These are phyloP conservation scores for Corvus moneduloides DNA, from an alignment of 2,113 vertebrate genomes.

Conservation along the genomic window DNA sequence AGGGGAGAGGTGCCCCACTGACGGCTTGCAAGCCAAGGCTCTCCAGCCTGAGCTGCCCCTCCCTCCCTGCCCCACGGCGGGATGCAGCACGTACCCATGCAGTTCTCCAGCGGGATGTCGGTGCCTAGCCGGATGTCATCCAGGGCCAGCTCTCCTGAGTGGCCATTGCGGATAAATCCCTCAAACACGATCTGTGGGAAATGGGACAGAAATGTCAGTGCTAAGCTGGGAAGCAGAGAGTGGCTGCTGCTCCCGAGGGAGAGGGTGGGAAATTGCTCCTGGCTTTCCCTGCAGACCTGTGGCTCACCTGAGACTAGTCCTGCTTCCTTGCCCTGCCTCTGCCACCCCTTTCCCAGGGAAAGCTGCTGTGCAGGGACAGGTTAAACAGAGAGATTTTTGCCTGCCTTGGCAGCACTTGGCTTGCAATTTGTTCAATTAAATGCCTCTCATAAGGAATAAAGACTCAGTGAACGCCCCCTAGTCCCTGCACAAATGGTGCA, in stretches of 20 bases:
- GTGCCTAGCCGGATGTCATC: conserved; percentile 93
- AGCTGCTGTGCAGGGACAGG: not conserved
- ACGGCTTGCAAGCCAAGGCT: not conserved
- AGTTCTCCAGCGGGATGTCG: conserved; percentile 86
- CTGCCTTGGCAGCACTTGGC: not conserved
- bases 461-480: not conserved
- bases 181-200: conserved; percentile 89
- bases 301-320: not conserved
- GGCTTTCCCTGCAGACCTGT: conserved; percentile 4
- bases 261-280: not conserved
- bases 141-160: conserved; percentile 86
- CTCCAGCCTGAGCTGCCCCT: not conserved
- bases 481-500: not conserved
- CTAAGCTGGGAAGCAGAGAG: not conserved
- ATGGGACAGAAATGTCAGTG: not conserved
- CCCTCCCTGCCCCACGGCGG: rapidly evolving
- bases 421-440: not conserved
- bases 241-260: not conserved
- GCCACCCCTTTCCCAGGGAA: not conserved
- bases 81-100: conserved; percentile 84
- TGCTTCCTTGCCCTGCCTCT: not conserved
- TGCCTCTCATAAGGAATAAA: not conserved
- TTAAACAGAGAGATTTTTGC: not conserved
- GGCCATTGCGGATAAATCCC: conserved; percentile 86
- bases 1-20: not conserved